phyloP scores from a whole-genome alignment of 2,113 vertebrate species.

The Pangasianodon hypophthalmus region DNA sequence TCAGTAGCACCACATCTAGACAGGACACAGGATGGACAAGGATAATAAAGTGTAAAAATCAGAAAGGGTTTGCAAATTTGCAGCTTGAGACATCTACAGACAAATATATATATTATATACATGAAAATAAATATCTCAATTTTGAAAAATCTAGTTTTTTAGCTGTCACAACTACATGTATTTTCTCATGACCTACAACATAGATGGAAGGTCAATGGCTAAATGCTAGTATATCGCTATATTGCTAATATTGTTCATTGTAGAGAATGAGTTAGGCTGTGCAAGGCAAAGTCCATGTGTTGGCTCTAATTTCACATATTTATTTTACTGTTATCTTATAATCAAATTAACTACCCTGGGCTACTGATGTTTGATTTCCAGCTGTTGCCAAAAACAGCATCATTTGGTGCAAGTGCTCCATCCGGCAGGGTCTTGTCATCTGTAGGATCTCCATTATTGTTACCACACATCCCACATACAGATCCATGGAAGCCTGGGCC shows the following conservation, averaged over 20 bases:
- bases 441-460: constrained; percentile 63
- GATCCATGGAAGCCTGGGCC: constrained; percentile 27
- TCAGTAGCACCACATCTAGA: constrained; percentile 55
- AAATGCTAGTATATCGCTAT: no score
- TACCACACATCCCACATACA: constrained; percentile 70
- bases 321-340: background rate
- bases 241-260: no score
- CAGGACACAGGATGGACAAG: background rate
- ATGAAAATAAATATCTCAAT: background rate
- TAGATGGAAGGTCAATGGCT: no score
- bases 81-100: background rate
- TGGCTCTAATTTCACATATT: background rate
- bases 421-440: constrained; percentile 69
- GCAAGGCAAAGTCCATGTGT: background rate
- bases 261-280: no score
- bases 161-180: no score
- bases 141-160: background rate
- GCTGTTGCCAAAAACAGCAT: constrained; percentile 67
- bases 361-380: constrained; percentile 65
- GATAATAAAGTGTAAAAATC: background rate
- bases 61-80: background rate
- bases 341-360: constrained; percentile 57
- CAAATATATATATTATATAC: background rate
- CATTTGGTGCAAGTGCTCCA: constrained; percentile 61
- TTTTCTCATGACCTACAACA: no score